phyloP scores from a whole-genome alignment of 2,888 invertebrate genomes.

The Diachrysia chrysitis region DNA sequence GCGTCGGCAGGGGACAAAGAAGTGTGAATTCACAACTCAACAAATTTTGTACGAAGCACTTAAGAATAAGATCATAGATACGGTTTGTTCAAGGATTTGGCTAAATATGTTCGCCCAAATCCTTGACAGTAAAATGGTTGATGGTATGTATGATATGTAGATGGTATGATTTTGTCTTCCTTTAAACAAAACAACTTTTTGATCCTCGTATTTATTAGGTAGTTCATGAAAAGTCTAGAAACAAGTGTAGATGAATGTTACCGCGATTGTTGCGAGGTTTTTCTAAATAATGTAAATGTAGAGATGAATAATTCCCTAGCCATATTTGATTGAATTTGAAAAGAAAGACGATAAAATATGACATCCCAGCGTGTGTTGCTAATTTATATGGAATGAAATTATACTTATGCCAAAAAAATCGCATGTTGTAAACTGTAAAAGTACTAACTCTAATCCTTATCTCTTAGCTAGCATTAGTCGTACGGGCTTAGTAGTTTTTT shows the following conservation, averaged over 20 bases:
- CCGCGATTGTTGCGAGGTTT: not conserved
- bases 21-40: constrained; percentile 81
- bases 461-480: too few species aligned
- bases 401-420: not conserved
- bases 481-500: not conserved
- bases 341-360: not conserved
- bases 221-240: not conserved
- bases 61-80: constrained; percentile 63
- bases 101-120: too few species aligned
- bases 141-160: too few species aligned
- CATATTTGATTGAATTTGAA: not conserved
- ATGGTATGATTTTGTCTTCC: not conserved
- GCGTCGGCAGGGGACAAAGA: constrained; percentile 73
- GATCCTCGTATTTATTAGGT: not conserved
- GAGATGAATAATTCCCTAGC: not conserved
- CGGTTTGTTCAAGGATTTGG: constrained; percentile 60
- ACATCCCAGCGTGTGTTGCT: not conserved
- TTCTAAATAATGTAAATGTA: not conserved
- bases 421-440: not conserved
- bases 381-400: not conserved
- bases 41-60: constrained; percentile 61
- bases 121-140: constrained; percentile 6
- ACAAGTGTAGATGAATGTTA: not conserved
- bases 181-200: not conserved
- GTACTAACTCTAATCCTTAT: not conserved